A percentile compares a stretch with the other conserved stretches of the same genome.
Evolutionary conservation across 2,797 vertebrate genomes (phyloP).

Genomic region (Carduelis carduelis): DNA sequence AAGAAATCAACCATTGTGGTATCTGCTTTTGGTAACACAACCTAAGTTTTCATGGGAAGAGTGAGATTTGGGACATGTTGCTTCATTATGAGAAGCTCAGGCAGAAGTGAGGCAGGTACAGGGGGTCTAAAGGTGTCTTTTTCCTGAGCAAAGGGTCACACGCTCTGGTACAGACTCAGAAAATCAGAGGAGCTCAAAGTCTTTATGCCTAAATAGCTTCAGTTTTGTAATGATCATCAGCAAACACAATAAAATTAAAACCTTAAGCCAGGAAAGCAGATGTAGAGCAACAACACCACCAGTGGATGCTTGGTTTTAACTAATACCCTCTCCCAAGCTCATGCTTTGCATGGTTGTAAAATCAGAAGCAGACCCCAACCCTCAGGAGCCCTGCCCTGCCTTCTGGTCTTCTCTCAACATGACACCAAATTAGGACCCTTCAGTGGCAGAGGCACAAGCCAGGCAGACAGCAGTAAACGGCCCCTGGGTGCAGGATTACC

Average conservation of each 20-base stretch:
- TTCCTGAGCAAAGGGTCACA: neutral
- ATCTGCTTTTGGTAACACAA: neutral
- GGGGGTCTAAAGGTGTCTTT: neutral
- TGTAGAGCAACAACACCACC: accelerated
- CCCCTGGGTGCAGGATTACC: constrained; percentile 48
- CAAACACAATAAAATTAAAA: neutral
- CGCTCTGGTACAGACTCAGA: neutral
- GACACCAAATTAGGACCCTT: constrained; percentile 60
- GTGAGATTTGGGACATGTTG: neutral
- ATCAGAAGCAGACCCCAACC: neutral
- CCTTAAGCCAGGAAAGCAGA: neutral
- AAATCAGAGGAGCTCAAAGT: neutral
- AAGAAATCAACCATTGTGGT: neutral
- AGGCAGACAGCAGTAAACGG: constrained; percentile 45
- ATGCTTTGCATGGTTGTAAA: neutral
- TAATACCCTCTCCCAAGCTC: neutral
- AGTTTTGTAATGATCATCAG: neutral
- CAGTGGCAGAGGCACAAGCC: constrained; percentile 31
- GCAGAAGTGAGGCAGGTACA: neutral
- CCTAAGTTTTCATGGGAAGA: neutral
- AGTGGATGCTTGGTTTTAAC: neutral
- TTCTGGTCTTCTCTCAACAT: constrained; percentile 1
- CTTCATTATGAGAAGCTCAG: neutral
- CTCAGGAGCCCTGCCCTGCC: neutral
- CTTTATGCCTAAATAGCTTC: neutral